These are phyloP conservation scores for Saxicola maurus DNA, from an alignment of 2,797 vertebrate genomes.

Conservation along the genomic window DNA sequence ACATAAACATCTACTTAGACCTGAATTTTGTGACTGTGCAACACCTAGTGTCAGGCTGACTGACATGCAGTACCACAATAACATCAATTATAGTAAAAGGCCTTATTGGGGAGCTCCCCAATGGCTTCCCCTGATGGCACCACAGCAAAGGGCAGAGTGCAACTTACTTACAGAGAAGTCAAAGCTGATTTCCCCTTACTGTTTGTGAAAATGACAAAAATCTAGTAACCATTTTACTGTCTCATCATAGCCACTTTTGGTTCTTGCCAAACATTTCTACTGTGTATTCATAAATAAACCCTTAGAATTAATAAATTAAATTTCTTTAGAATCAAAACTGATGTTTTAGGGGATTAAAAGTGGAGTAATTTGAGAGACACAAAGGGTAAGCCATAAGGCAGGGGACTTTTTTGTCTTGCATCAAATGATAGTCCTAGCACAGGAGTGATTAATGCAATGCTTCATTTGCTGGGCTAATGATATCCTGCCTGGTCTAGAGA, in stretches of 20 bases:
- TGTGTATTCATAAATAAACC: neutral
- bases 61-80: neutral
- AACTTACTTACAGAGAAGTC: neutral
- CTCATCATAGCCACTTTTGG: neutral
- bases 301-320: neutral
- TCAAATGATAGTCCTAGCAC: constrained; percentile 5
- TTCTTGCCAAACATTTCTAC: neutral
- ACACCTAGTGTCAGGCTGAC: neutral
- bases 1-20: neutral
- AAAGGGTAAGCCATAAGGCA: neutral
- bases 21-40: neutral
- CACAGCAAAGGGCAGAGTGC: neutral
- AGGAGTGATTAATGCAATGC: constrained; percentile 1
- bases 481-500: neutral
- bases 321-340: neutral
- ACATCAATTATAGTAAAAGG: neutral
- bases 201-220: neutral
- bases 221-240: neutral
- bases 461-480: constrained; percentile 14
- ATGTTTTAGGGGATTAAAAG: neutral
- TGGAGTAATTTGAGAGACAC: neutral
- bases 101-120: neutral
- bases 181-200: neutral
- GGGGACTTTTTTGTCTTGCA: neutral
- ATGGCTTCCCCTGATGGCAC: neutral